A percentile compares a stretch with the other conserved stretches of the same genome.
These are phyloP conservation scores for Gymnocephalus cernua DNA, from an alignment of 2,113 vertebrate genomes.

Conservation along the genomic window DNA sequence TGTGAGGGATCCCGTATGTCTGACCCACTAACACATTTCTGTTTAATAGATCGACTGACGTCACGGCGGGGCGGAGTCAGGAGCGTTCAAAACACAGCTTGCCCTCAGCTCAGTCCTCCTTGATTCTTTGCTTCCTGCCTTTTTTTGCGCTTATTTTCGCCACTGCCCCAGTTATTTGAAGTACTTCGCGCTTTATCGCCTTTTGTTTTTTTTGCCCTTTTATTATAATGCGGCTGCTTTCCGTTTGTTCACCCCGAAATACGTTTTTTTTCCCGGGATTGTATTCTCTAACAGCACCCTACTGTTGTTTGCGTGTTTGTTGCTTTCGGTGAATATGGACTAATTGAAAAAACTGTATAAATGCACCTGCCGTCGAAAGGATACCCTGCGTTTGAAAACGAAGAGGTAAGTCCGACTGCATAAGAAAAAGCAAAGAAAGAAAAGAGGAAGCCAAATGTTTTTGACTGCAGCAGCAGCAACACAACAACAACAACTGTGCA, in stretches of 20 bases:
- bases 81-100: slow-evolving; percentile 70
- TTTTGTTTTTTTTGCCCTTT: neutral
- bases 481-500: slow-evolving; percentile 22
- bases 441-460: neutral
- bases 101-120: slow-evolving; percentile 43
- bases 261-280: slow-evolving; percentile 18
- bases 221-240: slow-evolving; percentile 62
- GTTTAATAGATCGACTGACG: slow-evolving; percentile 28
- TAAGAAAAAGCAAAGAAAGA: neutral
- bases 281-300: slow-evolving; percentile 27
- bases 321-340: slow-evolving; percentile 56
- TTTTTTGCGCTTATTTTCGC: slow-evolving; percentile 45
- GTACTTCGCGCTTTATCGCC: neutral
- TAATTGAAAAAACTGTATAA: slow-evolving; percentile 60
- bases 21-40: slow-evolving; percentile 84
- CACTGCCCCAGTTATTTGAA: neutral
- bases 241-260: neutral
- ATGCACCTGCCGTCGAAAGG: slow-evolving; percentile 66
- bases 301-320: slow-evolving; percentile 40
- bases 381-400: slow-evolving; percentile 31
- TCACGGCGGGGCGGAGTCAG: slow-evolving; percentile 61
- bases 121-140: slow-evolving; percentile 54
- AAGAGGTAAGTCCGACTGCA: slow-evolving; percentile 68
- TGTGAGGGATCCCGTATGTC: slow-evolving; percentile 73
- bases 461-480: slow-evolving; percentile 5